phyloP scores from a whole-genome alignment of 2,797 vertebrate species.

The Cryptoprocta ferox region DNA sequence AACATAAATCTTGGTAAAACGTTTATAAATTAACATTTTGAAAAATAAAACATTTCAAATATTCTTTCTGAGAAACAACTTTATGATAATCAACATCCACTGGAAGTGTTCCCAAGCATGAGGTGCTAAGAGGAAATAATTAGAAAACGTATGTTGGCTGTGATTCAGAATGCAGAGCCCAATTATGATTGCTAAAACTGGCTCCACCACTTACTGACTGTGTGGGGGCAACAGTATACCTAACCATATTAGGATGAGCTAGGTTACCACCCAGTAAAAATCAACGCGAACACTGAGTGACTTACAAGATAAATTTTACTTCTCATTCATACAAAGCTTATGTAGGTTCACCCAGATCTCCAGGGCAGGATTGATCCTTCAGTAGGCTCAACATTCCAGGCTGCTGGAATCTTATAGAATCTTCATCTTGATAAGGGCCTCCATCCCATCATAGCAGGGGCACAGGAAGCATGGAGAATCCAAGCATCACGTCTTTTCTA shows the following conservation, averaged over 20 bases:
- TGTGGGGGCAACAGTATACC: background rate
- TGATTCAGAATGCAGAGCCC: background rate
- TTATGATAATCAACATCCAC: background rate
- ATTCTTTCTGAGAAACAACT: background rate
- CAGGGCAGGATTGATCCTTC: background rate
- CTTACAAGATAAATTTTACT: background rate
- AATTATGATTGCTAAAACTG: background rate
- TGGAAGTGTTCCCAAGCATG: background rate
- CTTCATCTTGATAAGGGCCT: background rate
- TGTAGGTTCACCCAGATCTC: background rate
- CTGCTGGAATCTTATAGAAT: background rate
- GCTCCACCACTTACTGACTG: background rate
- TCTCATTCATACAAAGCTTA: background rate
- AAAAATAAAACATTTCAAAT: background rate
- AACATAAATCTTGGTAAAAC: background rate
- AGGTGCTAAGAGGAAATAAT: background rate
- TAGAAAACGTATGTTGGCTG: background rate
- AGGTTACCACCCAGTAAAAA: background rate
- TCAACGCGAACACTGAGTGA: background rate
- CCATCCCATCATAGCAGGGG: background rate
- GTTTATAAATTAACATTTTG: slow-evolving; percentile 3
- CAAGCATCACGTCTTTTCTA: background rate
- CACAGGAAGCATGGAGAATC: background rate
- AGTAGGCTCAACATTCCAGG: background rate
- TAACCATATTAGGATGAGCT: background rate